Conservation (phyloP, 2,888 invertebrate species). For the Standfussiana lucernea region DNA sequence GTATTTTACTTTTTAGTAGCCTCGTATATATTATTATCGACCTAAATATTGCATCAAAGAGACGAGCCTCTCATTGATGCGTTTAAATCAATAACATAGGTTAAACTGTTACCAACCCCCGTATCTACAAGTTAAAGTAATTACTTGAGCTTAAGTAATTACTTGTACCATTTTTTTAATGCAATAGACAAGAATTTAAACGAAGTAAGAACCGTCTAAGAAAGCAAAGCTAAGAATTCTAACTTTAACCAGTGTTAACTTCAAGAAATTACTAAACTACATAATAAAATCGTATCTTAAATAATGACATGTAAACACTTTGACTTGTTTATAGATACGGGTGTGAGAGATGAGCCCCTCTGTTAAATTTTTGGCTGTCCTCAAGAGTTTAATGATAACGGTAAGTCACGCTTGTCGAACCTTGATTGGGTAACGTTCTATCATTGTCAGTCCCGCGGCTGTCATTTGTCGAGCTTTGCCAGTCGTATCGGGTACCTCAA, state of each 20-base stretch:
- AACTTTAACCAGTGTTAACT: too few relatives aligned
- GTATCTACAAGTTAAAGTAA: too few relatives aligned
- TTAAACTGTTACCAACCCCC: too few relatives aligned
- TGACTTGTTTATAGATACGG: too few relatives aligned
- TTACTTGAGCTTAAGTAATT: too few relatives aligned
- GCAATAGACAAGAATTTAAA: too few relatives aligned
- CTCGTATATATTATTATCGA: background rate
- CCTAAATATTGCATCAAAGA: background rate
- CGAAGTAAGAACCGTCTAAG: too few relatives aligned
- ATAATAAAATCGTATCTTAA: too few relatives aligned
- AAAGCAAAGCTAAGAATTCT: too few relatives aligned
- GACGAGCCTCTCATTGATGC: background rate
- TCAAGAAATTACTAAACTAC: too few relatives aligned
- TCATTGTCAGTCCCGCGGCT: background rate
- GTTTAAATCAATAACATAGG: background rate
- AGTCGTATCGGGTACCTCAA: background rate
- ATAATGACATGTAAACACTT: too few relatives aligned
- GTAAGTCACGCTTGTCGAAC: background rate
- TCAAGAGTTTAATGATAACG: background rate
- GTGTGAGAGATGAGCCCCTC: background rate
- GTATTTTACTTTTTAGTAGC: conserved; percentile 12
- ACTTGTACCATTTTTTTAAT: too few relatives aligned
- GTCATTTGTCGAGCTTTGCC: background rate
- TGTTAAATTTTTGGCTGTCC: background rate
- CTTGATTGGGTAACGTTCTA: background rate